A percentile compares a stretch with the other conserved stretches of the same genome.
phyloP scores from a whole-genome alignment of 2,888 invertebrate species.

The Archaeoteleia sp. region DNA sequence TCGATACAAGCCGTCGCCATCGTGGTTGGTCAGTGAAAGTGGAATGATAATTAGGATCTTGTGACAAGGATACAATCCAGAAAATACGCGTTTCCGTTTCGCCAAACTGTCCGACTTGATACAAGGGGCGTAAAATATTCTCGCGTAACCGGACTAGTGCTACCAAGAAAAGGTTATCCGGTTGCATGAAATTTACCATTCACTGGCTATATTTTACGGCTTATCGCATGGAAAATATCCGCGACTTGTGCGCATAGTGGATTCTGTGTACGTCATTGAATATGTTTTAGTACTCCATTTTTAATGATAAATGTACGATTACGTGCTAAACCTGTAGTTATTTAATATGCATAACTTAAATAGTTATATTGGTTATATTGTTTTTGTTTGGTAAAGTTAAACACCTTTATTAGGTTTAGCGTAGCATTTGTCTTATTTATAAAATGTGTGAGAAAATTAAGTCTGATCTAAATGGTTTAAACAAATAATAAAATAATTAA shows the following conservation, averaged over 20 bases:
- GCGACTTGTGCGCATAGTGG: too few species aligned
- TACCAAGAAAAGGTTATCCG: constrained; percentile 58
- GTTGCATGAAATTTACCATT: constrained; percentile 21
- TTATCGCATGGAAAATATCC: constrained; percentile 8
- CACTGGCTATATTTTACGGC: constrained; percentile 13
- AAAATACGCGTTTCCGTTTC: constrained; percentile 30
- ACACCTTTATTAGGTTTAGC: too few species aligned
- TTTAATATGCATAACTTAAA: too few species aligned
- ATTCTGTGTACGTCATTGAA: neutral
- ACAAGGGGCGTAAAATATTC: neutral
- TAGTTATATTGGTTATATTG: too few species aligned
- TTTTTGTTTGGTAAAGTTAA: too few species aligned
- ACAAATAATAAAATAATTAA: too few species aligned
- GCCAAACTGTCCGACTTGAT: constrained; percentile 2
- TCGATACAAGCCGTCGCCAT: neutral
- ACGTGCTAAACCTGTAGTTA: too few species aligned
- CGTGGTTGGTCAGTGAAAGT: constrained; percentile 42
- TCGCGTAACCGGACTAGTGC: constrained; percentile 38
- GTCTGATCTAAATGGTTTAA: too few species aligned
- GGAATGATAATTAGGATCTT: constrained; percentile 40
- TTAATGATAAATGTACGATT: too few species aligned
- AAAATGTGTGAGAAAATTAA: too few species aligned
- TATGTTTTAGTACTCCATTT: too few species aligned
- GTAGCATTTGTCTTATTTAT: too few species aligned
- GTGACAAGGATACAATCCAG: constrained; percentile 32